phyloP scores from a whole-genome alignment of 2,797 vertebrate species.

The Acanthurus tractus region DNA sequence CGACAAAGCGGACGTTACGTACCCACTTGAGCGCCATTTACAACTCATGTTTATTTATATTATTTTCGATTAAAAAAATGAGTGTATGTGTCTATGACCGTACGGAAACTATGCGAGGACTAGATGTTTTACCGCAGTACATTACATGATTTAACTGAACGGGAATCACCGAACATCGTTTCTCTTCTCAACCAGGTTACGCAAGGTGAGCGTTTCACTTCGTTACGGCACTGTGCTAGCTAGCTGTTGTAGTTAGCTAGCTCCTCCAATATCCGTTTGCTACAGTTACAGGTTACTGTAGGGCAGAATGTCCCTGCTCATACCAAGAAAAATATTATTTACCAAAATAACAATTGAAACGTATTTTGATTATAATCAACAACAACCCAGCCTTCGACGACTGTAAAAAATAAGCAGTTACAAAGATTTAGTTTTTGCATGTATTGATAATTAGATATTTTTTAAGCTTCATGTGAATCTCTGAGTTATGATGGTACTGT shows the following conservation, averaged over 20 bases:
- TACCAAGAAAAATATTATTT: too few relatives aligned
- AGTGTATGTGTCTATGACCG: neutral
- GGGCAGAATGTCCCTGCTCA: too few relatives aligned
- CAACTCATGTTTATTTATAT: constrained; percentile 72
- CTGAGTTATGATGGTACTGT: neutral
- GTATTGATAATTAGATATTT: neutral
- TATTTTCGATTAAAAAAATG: neutral
- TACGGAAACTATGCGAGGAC: neutral
- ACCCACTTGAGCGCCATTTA: constrained; percentile 39
- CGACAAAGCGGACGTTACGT: constrained; percentile 59
- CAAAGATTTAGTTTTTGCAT: neutral
- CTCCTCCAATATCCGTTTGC: constrained; percentile 6
- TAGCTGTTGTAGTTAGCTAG: constrained; percentile 42
- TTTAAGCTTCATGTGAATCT: neutral
- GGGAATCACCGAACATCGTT: neutral
- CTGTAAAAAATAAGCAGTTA: too few relatives aligned
- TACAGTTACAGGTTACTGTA: too few relatives aligned
- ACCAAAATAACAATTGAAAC: too few relatives aligned
- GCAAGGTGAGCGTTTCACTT: constrained; percentile 50
- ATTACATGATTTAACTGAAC: constrained; percentile 11
- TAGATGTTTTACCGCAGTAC: too few relatives aligned
- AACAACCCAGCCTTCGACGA: neutral
- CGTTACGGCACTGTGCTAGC: constrained; percentile 11
- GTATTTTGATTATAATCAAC: too few relatives aligned
- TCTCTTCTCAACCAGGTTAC: neutral